These are phyloP conservation scores for Megalurothrips usitatus DNA, from an alignment of 2,888 invertebrate genomes.

Conservation along the genomic window DNA sequence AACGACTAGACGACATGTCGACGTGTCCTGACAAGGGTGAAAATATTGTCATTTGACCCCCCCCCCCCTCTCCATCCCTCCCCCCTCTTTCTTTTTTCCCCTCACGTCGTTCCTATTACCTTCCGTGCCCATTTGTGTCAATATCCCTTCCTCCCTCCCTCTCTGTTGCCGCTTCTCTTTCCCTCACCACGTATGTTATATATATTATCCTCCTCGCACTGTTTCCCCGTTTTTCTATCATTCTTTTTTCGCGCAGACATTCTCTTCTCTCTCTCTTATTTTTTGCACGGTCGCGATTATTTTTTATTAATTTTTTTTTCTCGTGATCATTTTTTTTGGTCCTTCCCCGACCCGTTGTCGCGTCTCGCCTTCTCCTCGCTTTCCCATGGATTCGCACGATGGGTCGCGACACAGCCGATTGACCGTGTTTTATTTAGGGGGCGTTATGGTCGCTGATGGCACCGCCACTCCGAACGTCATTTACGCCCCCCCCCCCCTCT, in stretches of 20 bases:
- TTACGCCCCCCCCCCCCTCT: too few relatives aligned
- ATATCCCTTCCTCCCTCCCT: background rate
- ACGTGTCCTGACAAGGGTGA: conserved; percentile 29
- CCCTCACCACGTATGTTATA: too few relatives aligned
- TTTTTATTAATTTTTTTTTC: background rate
- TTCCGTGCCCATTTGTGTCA: background rate
- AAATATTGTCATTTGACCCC: conserved; percentile 27
- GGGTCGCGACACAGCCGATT: background rate
- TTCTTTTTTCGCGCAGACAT: background rate
- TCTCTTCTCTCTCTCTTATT: background rate
- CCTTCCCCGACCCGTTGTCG: too few relatives aligned
- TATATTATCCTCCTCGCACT: too few relatives aligned
- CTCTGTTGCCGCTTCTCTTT: too few relatives aligned
- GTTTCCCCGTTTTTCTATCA: background rate
- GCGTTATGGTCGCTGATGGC: conserved; percentile 2
- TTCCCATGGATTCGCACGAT: background rate
- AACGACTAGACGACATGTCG: conserved; percentile 12
- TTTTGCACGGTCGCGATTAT: background rate
- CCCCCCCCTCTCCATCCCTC: background rate
- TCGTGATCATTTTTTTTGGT: too few relatives aligned
- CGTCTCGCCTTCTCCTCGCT: background rate
- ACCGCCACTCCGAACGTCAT: background rate
- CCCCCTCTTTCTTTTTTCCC: too few relatives aligned
- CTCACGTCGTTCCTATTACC: conserved; percentile 1
- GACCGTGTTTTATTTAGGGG: background rate